Percentiles rank a stretch among this genome's conserved stretches.
Conservation (phyloP, 2,888 invertebrate genomes). For the Himalopsyche anomala region DNA sequence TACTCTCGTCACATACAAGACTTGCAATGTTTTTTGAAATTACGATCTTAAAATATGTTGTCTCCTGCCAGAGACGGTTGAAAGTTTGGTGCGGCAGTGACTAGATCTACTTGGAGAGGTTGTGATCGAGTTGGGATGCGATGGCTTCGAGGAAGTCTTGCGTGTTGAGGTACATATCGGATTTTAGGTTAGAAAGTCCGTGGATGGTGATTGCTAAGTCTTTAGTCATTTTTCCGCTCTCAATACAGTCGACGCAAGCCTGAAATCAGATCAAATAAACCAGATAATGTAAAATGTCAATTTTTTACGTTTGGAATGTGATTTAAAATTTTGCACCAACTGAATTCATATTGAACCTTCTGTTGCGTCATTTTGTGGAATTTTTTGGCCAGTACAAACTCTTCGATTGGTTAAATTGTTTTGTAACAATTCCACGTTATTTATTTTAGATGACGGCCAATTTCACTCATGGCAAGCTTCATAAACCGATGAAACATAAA, state of each 20-base stretch:
- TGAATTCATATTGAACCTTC: no score
- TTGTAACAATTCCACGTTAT: no score
- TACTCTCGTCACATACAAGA: no score
- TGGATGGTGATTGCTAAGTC: constrained; percentile 92
- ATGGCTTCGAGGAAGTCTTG: constrained; percentile 92
- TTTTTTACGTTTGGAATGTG: neutral
- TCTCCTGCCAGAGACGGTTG: no score
- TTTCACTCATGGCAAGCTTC: no score
- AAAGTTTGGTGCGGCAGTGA: neutral
- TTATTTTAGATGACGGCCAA: no score
- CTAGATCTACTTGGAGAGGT: constrained; percentile 67
- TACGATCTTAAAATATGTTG: no score
- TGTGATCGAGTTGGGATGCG: constrained; percentile 81
- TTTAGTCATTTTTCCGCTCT: constrained; percentile 92
- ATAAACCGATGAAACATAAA: no score
- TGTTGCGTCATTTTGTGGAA: no score
- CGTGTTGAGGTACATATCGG: constrained; percentile 89
- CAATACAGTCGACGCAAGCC: constrained; percentile 89
- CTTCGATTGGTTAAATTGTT: no score
- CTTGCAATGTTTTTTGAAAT: no score
- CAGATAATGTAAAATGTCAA: neutral
- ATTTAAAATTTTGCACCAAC: neutral
- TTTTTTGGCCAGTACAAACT: no score
- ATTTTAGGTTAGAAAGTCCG: constrained; percentile 87
- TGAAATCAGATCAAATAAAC: constrained; percentile 67